Percentiles rank a stretch among this genome's conserved stretches.
These are phyloP conservation scores for Muraenolepis orangiensis DNA, from an alignment of 2,797 vertebrate genomes.

Conservation along the genomic window DNA sequence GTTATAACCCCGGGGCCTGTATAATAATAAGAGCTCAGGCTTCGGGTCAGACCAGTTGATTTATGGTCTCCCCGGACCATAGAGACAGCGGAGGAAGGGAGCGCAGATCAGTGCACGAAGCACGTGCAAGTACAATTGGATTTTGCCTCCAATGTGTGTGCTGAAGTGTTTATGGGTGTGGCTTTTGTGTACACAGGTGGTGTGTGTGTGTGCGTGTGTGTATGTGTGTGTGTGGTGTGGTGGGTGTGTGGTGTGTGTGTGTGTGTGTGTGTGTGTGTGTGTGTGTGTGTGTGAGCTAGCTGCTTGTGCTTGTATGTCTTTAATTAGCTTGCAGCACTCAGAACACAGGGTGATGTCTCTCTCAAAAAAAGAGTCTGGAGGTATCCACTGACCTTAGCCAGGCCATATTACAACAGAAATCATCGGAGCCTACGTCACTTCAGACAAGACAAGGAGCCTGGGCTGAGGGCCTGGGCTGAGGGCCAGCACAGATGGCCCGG, in stretches of 20 bases:
- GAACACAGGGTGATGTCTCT: constrained; percentile 33
- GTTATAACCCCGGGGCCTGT: constrained; percentile 47
- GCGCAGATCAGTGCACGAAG: constrained; percentile 49
- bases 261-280: neutral
- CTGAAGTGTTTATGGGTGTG: constrained; percentile 4
- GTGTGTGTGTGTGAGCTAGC: constrained; percentile 4
- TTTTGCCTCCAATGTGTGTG: constrained; percentile 42
- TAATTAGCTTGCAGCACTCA: constrained; percentile 41
- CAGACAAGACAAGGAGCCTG: constrained; percentile 50
- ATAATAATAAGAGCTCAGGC: constrained; percentile 45
- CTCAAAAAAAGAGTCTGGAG: constrained; percentile 31
- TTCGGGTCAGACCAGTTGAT: constrained; percentile 50
- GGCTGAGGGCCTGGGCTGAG: constrained; percentile 47
- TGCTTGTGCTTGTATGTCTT: constrained; percentile 12
- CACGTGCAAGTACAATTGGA: constrained; percentile 54
- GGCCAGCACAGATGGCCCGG: constrained; percentile 60
- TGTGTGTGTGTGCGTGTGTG: constrained; percentile 23
- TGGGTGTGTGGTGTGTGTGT: constrained; percentile 9
- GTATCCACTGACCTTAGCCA: constrained; percentile 30
- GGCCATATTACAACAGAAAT: constrained; percentile 40
- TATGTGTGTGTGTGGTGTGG: neutral
- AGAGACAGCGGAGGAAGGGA: constrained; percentile 44
- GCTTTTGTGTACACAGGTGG: neutral
- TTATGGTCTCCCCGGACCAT: constrained; percentile 42
- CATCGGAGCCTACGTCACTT: constrained; percentile 48